A percentile compares a stretch with the other conserved stretches of the same genome.
Evolutionary conservation across 2,888 invertebrate species (phyloP).

Genomic region (Dorcus hopei): DNA sequence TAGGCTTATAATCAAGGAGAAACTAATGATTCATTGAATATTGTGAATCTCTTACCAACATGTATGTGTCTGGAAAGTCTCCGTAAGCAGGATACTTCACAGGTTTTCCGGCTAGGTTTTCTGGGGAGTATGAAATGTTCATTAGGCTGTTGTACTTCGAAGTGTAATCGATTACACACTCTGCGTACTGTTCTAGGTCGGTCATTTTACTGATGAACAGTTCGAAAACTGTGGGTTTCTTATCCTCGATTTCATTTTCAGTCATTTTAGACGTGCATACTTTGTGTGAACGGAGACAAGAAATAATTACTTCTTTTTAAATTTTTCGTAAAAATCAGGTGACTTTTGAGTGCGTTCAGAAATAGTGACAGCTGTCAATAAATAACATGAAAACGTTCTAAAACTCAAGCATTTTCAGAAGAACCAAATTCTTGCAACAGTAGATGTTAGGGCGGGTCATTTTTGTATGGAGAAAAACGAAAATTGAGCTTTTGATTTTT

Average conservation of each 20-base stretch:
- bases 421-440: too few species aligned
- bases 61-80: slow-evolving; percentile 87
- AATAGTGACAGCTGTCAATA: too few species aligned
- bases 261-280: neutral
- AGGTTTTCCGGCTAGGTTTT: slow-evolving; percentile 80
- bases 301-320: too few species aligned
- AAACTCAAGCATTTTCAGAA: too few species aligned
- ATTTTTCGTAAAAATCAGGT: neutral
- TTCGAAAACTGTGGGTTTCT: neutral
- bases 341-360: neutral
- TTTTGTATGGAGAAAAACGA: too few species aligned
- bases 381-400: too few species aligned
- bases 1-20: neutral
- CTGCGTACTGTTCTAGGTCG: slow-evolving; percentile 74
- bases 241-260: neutral
- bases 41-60: slow-evolving; percentile 64
- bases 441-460: too few species aligned
- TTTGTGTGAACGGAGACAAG: neutral
- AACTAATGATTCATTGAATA: too few species aligned
- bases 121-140: slow-evolving; percentile 84
- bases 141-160: slow-evolving; percentile 87
- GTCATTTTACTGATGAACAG: slow-evolving; percentile 33
- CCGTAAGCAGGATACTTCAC: slow-evolving; percentile 86
- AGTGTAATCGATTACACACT: slow-evolving; percentile 77
- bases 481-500: too few species aligned